Evolutionary conservation across 2,888 invertebrate genomes (phyloP).

Genomic region (Tiphia femorata): DNA sequence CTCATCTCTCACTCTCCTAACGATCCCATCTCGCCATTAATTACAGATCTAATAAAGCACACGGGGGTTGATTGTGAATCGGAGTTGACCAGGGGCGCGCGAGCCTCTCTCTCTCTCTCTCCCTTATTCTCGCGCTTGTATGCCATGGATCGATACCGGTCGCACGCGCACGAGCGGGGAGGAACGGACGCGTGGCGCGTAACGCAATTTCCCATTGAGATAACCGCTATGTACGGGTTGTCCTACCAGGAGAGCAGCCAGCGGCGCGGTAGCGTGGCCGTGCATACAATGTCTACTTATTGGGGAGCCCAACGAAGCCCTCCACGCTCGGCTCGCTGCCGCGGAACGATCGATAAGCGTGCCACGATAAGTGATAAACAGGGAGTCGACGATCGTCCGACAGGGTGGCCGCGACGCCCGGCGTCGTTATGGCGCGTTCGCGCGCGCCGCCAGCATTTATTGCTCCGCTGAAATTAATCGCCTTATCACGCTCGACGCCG

Average conservation of each 20-base stretch:
- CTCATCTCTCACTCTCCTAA: not conserved
- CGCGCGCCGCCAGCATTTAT: no score
- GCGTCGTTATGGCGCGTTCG: no score
- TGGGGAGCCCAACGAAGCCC: slow-evolving; percentile 16
- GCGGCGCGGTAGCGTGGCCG: not conserved
- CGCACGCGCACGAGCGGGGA: no score
- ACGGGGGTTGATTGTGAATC: no score
- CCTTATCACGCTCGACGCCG: not conserved
- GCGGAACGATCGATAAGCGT: slow-evolving; percentile 21
- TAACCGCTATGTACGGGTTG: slow-evolving; percentile 24
- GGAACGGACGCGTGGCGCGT: slow-evolving; percentile 24
- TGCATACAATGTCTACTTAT: slow-evolving; percentile 11
- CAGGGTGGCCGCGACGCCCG: no score
- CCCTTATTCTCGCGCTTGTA: slow-evolving; percentile 1
- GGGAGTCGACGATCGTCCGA: no score
- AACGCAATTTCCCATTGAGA: slow-evolving; percentile 38
- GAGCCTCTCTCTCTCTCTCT: not conserved
- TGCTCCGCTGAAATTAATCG: not conserved
- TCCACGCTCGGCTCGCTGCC: slow-evolving; percentile 14
- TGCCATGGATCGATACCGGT: slow-evolving; percentile 25
- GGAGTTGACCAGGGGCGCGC: not conserved
- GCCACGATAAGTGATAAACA: not conserved
- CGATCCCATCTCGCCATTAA: no score
- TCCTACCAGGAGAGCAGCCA: not conserved
- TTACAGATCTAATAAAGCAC: no score